Evolutionary conservation across 2,113 vertebrate genomes (phyloP).

Genomic region (Marmota flaviventris): DNA sequence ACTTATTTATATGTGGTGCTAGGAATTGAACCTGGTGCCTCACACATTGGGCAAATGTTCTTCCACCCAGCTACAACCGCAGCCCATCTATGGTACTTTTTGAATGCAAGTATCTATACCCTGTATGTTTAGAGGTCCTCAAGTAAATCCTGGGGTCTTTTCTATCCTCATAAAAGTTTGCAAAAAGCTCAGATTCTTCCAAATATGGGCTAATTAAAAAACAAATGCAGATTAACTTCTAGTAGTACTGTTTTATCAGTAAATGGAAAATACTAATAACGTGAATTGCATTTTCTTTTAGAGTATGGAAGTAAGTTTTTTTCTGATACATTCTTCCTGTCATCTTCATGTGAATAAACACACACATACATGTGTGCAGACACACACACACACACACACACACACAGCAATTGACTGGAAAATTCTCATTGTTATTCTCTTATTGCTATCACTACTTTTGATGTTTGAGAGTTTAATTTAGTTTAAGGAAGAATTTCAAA

Average conservation of each 20-base stretch:
- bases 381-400: too few species aligned
- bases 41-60: too few species aligned
- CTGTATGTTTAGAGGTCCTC: neutral
- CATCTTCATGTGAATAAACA: neutral
- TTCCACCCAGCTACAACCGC: too few species aligned
- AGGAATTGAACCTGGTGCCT: too few species aligned
- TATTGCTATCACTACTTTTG: neutral
- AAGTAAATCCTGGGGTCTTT: neutral
- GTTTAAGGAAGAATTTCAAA: constrained; percentile 15
- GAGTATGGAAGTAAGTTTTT: neutral
- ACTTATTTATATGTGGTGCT: too few species aligned
- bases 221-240: neutral
- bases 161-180: neutral
- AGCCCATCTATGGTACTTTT: neutral
- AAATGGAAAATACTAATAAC: neutral
- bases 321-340: neutral
- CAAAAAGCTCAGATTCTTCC: neutral
- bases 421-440: neutral
- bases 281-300: constrained; percentile 30
- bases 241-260: constrained; percentile 1
- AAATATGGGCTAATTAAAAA: neutral
- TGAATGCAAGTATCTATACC: neutral
- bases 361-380: accelerated
- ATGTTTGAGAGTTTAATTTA: neutral
- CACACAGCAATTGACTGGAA: neutral